Evolutionary conservation across 2,113 vertebrate genomes (phyloP), one percentile per base, ranked within the genome.

Genomic region (Reinhardtius hippoglossoides): DNA sequence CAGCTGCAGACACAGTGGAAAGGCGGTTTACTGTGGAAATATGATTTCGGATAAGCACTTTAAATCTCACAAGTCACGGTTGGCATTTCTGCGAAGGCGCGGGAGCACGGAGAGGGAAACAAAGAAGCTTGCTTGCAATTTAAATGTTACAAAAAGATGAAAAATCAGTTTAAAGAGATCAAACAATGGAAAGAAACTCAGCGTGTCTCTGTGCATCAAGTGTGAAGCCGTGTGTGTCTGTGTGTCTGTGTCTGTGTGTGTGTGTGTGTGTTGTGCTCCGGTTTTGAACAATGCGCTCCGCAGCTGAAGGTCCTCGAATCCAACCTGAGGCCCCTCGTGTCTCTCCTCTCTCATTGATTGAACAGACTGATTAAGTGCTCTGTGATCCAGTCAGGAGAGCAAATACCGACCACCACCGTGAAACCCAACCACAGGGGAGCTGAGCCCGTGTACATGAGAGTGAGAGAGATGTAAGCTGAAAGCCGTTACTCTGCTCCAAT

Each of bases 351-450:
- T 62, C 67, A 86, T 86, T 75, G 76, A 90, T 87, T 87, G 55
- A 69, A 67, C 44, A 48, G 67, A 85, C 76, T 81, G 84, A 86
- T 84, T 69, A 91, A 85, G 78, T 76, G 71, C 78, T 78, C 62
- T 54, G 4, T 83, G 80, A 91, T 82, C 85, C 80, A 88, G 67
- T 84, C 76, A 71, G 59, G 35, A 81, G 48, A 83, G 68, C 72
- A 76, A 86, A 85, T 62, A 87, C 74, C 62, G 78, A 81, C 73
- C 78, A 64, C 74, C 57, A n/a, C 27, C 86, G 67, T 56, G 44
- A 76, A 83, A 55, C 77, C 57, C 35, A 44, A 31, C 48, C 71
- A 78, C 75, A 37, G 50, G 64, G 24, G 74, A 83, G 46, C 50
- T 35, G 54, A 76, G 59, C 42, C 5, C 14, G 72, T 60, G 58